phyloP scores from a whole-genome alignment of 2,888 invertebrate genomes.

The Sclerodermus sp. region DNA sequence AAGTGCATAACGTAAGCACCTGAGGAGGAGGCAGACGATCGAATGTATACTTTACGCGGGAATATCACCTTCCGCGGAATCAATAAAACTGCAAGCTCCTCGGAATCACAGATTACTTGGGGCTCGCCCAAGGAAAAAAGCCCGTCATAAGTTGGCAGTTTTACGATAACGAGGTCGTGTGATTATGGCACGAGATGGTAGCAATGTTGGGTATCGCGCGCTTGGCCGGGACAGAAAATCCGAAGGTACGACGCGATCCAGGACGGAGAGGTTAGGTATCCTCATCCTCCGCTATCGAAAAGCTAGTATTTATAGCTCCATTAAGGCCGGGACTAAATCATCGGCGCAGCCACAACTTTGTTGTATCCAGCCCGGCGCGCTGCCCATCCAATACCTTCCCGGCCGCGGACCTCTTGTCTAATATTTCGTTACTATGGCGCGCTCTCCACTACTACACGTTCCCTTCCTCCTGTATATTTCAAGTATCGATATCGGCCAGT shows the following conservation, averaged over 20 bases:
- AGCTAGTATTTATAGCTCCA: conserved; percentile 66
- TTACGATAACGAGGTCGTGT: too few relatives aligned
- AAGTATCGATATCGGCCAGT: conserved; percentile 33
- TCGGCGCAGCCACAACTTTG: conserved; percentile 62
- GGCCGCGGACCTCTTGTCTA: conserved; percentile 48
- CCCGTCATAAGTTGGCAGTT: too few relatives aligned
- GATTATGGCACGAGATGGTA: too few relatives aligned
- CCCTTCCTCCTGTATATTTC: conserved; percentile 43
- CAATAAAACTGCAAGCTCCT: too few relatives aligned
- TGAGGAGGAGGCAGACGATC: conserved; percentile 8
- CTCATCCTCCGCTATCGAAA: conserved; percentile 60
- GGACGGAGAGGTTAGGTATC: conserved; percentile 15
- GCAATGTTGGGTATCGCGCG: too few relatives aligned
- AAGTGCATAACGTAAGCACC: conserved; percentile 44
- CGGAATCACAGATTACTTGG: too few relatives aligned
- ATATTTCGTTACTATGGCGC: conserved; percentile 48
- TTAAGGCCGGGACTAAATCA: conserved; percentile 66
- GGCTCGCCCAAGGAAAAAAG: too few relatives aligned
- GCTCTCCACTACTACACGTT: too few relatives aligned
- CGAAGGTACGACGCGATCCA: conserved; percentile 20
- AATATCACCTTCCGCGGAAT: too few relatives aligned
- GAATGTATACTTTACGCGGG: too few relatives aligned
- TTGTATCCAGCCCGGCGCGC: conserved; percentile 42
- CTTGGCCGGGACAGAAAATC: conserved; percentile 20
- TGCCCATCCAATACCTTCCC: conserved; percentile 49